These are phyloP conservation scores for Corticium candelabrum DNA, from an alignment of 37 sponge, comb jelly and placozoan species.

Conservation along the genomic window DNA sequence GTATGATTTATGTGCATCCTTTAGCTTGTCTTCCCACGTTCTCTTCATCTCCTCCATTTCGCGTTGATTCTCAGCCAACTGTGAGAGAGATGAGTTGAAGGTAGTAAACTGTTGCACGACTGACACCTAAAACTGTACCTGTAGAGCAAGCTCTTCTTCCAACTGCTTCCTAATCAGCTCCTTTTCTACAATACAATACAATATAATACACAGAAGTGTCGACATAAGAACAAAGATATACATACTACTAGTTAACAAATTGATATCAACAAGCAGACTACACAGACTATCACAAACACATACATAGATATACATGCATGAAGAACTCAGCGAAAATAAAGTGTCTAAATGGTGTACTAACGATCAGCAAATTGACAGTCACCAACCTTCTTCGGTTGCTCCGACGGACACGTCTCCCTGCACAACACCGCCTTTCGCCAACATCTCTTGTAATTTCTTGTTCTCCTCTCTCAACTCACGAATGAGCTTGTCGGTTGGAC, in stretches of 20 bases:
- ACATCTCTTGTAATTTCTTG: constrained; percentile 29
- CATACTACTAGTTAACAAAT: background rate
- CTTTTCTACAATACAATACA: constrained; percentile 29
- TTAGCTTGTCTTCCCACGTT: constrained; percentile 42
- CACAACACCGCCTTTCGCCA: constrained; percentile 19
- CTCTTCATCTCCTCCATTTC: constrained; percentile 51
- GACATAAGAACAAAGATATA: background rate
- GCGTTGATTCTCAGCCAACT: constrained; percentile 31
- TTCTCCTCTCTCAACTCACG: constrained; percentile 64
- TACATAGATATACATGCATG: too few relatives aligned
- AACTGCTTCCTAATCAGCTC: constrained; percentile 28
- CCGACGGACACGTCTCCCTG: background rate
- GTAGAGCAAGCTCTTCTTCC: constrained; percentile 43
- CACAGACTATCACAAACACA: too few relatives aligned
- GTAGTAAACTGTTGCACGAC: background rate
- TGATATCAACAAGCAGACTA: background rate
- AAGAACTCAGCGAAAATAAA: too few relatives aligned
- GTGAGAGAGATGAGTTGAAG: too few relatives aligned
- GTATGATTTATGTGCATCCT: constrained; percentile 17
- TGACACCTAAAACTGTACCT: background rate
- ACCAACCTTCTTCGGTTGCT: constrained; percentile 26
- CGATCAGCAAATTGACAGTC: too few relatives aligned
- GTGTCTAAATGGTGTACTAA: too few relatives aligned
- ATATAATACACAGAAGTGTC: constrained; percentile 13
- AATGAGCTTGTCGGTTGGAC: constrained; percentile 58